phyloP scores from a whole-genome alignment of 2,113 vertebrate genomes.

The Nettapus auritus region DNA sequence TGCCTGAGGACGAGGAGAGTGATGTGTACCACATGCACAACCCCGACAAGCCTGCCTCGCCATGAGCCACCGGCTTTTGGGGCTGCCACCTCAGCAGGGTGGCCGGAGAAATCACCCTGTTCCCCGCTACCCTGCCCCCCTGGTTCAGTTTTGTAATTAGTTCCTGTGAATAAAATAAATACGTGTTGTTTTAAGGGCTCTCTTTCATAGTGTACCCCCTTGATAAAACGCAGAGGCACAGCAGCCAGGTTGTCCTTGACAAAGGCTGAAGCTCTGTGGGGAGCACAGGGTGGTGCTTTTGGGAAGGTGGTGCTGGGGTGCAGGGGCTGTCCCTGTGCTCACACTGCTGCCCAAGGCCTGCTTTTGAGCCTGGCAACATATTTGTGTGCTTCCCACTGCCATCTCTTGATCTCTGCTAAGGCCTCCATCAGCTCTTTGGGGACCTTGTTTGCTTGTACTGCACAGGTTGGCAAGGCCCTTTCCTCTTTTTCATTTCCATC shows the following conservation, averaged over 20 bases:
- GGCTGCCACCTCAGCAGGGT: neutral
- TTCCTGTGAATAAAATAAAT: neutral
- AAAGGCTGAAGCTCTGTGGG: fast-evolving
- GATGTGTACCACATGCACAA: slow-evolving; percentile 54
- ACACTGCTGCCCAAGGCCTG: fast-evolving
- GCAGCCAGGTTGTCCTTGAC: fast-evolving
- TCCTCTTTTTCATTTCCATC: neutral
- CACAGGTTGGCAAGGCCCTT: neutral
- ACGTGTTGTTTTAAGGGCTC: neutral
- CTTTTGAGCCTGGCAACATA: neutral
- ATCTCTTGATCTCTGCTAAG: neutral
- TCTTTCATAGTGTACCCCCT: neutral
- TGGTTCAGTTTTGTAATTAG: neutral
- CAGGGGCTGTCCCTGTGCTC: neutral
- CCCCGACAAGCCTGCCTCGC: slow-evolving; percentile 57
- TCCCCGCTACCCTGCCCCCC: neutral
- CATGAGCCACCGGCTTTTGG: neutral
- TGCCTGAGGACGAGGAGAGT: slow-evolving; percentile 86
- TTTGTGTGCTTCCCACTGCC: fast-evolving
- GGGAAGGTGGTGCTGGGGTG: neutral
- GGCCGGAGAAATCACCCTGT: neutral
- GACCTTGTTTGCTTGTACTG: fast-evolving
- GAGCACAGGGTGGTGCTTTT: neutral
- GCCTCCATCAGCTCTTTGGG: neutral
- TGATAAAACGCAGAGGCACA: neutral